Base-by-base conservation (phyloP, 2,888 invertebrate genomes). In the Brachypterus glaber region DNA sequence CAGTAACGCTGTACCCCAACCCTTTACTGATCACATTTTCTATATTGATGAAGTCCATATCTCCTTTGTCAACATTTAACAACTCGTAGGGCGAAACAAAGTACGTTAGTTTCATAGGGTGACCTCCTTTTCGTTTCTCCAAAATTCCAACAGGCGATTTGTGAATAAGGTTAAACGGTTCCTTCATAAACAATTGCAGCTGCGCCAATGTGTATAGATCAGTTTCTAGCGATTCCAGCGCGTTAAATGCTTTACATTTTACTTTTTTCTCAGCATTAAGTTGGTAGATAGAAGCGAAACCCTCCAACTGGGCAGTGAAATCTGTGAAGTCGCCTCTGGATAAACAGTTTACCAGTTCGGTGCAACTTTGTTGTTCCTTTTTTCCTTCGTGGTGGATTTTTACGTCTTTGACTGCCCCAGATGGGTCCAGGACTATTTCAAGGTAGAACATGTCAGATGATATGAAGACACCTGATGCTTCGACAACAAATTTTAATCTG, bases 361-460 rank as follows among this genome's bases (percentile, higher is more conserved):
- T 84, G 63, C 90, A 91, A 55, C 88, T 89, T 72, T 91, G 79
- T 50, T 79, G 82, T 47, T 79, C 79, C 40, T 72, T 74, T 69
- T 87, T 88, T 53, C 88, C 88, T 64, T 91, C 91, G 62, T 93
- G 92, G 63, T 92, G 89, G 39, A 95, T 82, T 62, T 79, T 80
- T 1, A 93, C 92, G 72, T 93, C 93, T 58, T 84, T 82, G 1
- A 95, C 83, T 18, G 77, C 74, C 15, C 92, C 93, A 25, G 76
- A 77, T 2, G 81, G 72, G 57, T 93, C 91, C 37, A 95, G 71
- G 36, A 88, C 69, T 53, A 96, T 85, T 70, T 95, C 92, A 51
- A 95, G 73, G 63, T 89, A 92, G 66, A 95, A 95, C 92, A 93
- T 92, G 60, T 95, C 95, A 0, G 91, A 91, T 26, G 89, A 91